phyloP scores from a whole-genome alignment of 2,113 vertebrate species.

The Ceyx melanurus region DNA sequence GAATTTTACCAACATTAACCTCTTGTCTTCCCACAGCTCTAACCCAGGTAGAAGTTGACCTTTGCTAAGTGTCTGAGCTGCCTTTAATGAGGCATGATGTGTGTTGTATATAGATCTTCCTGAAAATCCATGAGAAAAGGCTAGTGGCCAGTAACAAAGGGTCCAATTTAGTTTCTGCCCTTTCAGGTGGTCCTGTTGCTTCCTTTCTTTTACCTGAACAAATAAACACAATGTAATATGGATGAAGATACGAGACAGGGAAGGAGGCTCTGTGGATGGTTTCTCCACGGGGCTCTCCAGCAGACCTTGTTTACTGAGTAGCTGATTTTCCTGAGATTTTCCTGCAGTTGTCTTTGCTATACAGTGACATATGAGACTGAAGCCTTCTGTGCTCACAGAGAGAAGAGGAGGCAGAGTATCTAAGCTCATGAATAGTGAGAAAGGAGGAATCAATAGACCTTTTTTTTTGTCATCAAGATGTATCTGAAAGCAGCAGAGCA shows the following conservation, averaged over 20 bases:
- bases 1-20: slow-evolving; percentile 54
- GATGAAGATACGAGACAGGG: neutral
- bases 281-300: slow-evolving; percentile 40
- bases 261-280: slow-evolving; percentile 1
- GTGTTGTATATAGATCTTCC: slow-evolving; percentile 45
- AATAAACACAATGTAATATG: neutral
- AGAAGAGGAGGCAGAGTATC: neutral
- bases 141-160: slow-evolving; percentile 32
- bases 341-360: slow-evolving; percentile 61
- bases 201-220: neutral
- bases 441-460: neutral
- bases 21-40: slow-evolving; percentile 44
- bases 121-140: slow-evolving; percentile 31
- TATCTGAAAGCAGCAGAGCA: neutral
- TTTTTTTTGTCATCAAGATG: neutral
- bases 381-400: neutral
- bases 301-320: slow-evolving; percentile 5
- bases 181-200: neutral
- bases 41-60: slow-evolving; percentile 47
- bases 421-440: neutral
- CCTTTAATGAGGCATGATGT: slow-evolving; percentile 53
- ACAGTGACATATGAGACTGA: slow-evolving; percentile 71
- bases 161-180: neutral
- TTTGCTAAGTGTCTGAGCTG: slow-evolving; percentile 26
- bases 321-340: slow-evolving; percentile 64